phyloP scores from a whole-genome alignment of 2,797 vertebrate species.

The Falco columbarius region DNA sequence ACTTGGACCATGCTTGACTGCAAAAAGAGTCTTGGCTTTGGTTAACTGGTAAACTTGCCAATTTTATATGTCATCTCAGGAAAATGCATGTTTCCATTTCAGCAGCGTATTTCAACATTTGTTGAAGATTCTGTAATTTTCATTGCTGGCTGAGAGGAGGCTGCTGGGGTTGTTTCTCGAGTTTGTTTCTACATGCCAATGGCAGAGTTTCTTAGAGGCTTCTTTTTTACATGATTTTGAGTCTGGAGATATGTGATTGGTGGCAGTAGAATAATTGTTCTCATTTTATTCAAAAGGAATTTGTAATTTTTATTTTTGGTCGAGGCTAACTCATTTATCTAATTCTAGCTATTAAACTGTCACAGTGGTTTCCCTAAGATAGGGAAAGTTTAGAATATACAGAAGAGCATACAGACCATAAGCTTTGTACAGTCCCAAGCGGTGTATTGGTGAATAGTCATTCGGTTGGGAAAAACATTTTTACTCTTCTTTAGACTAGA shows the following conservation, averaged over 20 bases:
- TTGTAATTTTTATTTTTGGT: neutral
- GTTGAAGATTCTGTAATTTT: neutral
- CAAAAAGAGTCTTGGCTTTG: neutral
- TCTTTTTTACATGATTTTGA: neutral
- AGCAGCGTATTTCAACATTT: neutral
- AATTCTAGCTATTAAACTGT: neutral
- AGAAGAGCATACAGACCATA: neutral
- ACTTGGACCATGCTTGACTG: neutral
- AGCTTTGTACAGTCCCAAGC: neutral
- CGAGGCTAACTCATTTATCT: neutral
- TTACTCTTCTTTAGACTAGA: neutral
- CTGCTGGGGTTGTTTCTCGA: neutral
- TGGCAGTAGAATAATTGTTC: neutral
- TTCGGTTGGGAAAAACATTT: neutral
- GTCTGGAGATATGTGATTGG: neutral
- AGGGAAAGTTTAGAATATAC: neutral
- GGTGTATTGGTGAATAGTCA: neutral
- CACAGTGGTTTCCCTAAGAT: neutral
- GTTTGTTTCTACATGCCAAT: neutral
- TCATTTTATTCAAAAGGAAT: neutral
- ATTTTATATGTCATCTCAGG: neutral
- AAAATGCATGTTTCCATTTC: neutral
- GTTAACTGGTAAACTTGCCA: neutral
- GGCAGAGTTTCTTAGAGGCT: neutral
- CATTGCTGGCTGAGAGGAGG: neutral